Conservation (phyloP, 1,140 invertebrate genomes). For the Papilio aristodemus region DNA sequence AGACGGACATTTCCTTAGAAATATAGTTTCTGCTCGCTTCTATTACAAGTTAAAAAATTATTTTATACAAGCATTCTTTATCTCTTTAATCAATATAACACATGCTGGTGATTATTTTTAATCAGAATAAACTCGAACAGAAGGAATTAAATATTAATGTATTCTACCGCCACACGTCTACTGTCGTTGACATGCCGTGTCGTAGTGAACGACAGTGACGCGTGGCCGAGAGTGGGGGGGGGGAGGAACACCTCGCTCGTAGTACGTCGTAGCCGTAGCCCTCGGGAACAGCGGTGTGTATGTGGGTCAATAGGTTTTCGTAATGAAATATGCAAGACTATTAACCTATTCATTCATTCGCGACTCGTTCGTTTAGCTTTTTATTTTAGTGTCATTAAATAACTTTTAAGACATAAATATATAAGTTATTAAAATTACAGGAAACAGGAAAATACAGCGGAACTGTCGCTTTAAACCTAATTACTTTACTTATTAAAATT, state of each 20-base stretch:
- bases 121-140: not conserved
- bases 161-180: not conserved
- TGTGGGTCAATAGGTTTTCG: constrained; percentile 15
- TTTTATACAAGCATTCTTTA: too few relatives aligned
- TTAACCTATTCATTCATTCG: constrained; percentile 18
- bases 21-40: not conserved
- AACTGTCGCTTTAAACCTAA: not conserved
- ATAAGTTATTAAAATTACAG: not conserved
- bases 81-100: too few relatives aligned
- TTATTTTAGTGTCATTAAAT: not conserved
- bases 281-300: not conserved
- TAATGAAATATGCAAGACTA: constrained; percentile 29
- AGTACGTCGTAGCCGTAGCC: not conserved
- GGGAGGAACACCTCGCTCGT: not conserved
- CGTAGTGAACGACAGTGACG: not conserved
- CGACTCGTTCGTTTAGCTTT: constrained; percentile 1
- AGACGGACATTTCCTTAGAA: not conserved
- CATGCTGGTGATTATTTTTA: too few relatives aligned
- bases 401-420: too few relatives aligned
- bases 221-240: not conserved
- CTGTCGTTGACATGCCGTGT: not conserved
- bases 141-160: not conserved
- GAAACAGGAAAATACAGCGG: not conserved
- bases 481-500: not conserved
- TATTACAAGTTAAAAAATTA: too few relatives aligned